Percentiles rank a stretch among this genome's conserved stretches.
Evolutionary conservation across 2,113 vertebrate genomes (phyloP).

Genomic region (Microcebus lehilahytsara): DNA sequence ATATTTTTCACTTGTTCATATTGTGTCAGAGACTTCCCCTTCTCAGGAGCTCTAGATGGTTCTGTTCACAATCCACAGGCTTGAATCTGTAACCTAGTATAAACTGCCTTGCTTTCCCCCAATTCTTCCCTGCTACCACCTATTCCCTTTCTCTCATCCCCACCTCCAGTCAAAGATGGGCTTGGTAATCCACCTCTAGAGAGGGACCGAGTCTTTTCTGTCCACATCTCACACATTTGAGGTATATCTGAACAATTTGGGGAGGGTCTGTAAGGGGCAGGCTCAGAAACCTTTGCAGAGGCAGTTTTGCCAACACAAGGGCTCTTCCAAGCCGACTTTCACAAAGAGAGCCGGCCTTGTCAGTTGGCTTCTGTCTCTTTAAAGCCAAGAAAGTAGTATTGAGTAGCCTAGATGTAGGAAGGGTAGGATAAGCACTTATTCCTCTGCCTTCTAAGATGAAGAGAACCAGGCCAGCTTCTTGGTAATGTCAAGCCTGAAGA

Average conservation of each 20-base stretch:
- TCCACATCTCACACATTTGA: not conserved
- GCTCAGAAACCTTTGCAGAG: constrained; percentile 45
- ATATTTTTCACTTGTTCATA: constrained; percentile 47
- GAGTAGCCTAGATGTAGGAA: constrained; percentile 23
- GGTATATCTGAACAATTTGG: not conserved
- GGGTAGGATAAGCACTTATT: constrained; percentile 53
- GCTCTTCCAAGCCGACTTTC: constrained; percentile 66
- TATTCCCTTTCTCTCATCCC: not conserved
- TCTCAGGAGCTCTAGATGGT: constrained; percentile 23
- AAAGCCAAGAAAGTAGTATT: constrained; percentile 35
- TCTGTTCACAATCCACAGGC: not conserved
- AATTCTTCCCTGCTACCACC: not conserved
- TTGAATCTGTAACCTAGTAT: not conserved
- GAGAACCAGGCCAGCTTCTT: constrained; percentile 28
- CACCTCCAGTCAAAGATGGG: not conserved
- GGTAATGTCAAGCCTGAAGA: constrained; percentile 7
- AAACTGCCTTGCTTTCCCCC: constrained; percentile 19
- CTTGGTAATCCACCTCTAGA: constrained; percentile 41
- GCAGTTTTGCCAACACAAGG: constrained; percentile 71
- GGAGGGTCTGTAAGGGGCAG: not conserved
- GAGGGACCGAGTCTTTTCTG: constrained; percentile 27
- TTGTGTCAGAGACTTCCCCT: constrained; percentile 13
- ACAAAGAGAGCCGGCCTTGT: constrained; percentile 65
- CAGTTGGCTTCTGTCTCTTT: constrained; percentile 71
- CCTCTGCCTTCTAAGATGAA: constrained; percentile 51